Percentiles rank a stretch among this genome's conserved stretches.
phyloP scores from a whole-genome alignment of 2,797 vertebrate species.

The Rachycentron canadum region DNA sequence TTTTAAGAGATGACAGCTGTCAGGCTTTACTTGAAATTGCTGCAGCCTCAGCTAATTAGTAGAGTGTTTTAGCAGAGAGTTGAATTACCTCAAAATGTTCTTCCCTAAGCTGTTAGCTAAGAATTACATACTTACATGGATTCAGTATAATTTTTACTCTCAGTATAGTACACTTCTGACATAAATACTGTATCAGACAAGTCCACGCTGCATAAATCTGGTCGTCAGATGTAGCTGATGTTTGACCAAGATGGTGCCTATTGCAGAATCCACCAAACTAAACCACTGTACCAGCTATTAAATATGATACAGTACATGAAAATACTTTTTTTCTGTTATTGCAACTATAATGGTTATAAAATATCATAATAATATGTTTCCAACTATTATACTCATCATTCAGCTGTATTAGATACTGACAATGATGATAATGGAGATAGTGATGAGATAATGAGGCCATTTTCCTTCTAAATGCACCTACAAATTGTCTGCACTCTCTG shows the following conservation, averaged over 20 bases:
- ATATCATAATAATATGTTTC: background rate
- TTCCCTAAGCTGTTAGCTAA: background rate
- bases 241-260: background rate
- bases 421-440: background rate
- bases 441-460: background rate
- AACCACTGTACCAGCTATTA: background rate
- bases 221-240: background rate
- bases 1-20: background rate
- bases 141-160: background rate
- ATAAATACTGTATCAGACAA: background rate
- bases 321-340: background rate
- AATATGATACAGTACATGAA: background rate
- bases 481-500: background rate
- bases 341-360: background rate
- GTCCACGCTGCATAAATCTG: no score
- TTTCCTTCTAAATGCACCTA: background rate
- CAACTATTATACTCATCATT: background rate
- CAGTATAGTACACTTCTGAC: background rate
- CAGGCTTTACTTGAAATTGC: background rate
- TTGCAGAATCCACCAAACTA: background rate
- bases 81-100: background rate
- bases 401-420: background rate
- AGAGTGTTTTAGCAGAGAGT: background rate
- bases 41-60: background rate
- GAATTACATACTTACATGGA: background rate